A percentile compares a stretch with the other conserved stretches of the same genome.
Conservation (phyloP, 2,888 invertebrate species). For the Cantharis flavilabris region DNA sequence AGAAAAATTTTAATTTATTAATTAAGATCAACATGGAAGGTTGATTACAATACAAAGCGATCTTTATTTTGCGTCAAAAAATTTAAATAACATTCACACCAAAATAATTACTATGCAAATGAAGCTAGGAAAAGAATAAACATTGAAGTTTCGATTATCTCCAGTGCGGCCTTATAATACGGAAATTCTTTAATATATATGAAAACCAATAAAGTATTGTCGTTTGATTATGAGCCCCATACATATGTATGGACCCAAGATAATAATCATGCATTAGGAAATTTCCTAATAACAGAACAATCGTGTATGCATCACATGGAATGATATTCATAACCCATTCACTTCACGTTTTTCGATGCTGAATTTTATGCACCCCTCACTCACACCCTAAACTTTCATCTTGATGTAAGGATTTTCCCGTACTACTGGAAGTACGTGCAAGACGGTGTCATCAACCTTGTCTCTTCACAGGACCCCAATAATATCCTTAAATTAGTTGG, state of each 20-base stretch:
- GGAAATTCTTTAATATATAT: not conserved
- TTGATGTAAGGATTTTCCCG: constrained; percentile 16
- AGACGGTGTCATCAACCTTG: constrained; percentile 22
- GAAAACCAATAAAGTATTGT: not conserved
- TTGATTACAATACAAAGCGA: not conserved
- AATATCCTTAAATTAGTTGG: constrained; percentile 12
- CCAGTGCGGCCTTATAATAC: not conserved
- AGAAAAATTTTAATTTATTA: not conserved
- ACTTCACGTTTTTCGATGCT: constrained; percentile 20
- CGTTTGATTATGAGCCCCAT: not conserved
- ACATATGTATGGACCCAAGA: not conserved
- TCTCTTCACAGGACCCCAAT: constrained; percentile 15
- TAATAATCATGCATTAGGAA: not conserved
- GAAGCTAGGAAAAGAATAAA: not conserved
- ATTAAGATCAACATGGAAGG: not conserved
- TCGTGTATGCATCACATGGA: not conserved
- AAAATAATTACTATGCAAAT: not conserved
- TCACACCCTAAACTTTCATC: constrained; percentile 22
- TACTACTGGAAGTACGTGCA: constrained; percentile 19
- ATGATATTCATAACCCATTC: constrained; percentile 26
- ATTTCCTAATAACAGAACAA: constrained; percentile 1
- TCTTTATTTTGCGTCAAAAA: not conserved
- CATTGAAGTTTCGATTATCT: not conserved
- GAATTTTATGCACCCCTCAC: constrained; percentile 31
- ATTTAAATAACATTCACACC: not conserved